Base-by-base conservation (phyloP, 2,888 invertebrate species). In the Mystacides longicornis region DNA sequence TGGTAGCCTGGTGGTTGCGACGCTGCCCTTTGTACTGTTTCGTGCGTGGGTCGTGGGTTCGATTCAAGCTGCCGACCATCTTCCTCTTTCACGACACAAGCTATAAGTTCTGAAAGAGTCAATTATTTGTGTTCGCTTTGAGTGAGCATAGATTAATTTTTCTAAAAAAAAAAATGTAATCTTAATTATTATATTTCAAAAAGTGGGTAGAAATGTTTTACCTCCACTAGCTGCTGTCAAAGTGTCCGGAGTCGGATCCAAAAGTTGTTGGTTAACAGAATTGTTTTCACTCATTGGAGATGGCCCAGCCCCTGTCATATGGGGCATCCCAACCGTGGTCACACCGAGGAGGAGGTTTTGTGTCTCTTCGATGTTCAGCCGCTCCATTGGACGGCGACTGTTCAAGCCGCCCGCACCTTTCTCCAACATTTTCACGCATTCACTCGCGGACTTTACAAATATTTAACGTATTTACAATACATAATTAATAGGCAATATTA, bases 171-270 rank as follows among this genome's bases (percentile, higher is more conserved):
- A 27, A 7, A 5, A 27, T 27, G 27, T 7, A 27, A 27, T 27
- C 27, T n/a, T n/a, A n/a, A n/a, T n/a, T n/a, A n/a, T n/a, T n/a
- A n/a, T n/a, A n/a, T n/a, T n/a, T n/a, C n/a, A n/a, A n/a, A n/a
- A n/a, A n/a, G n/a, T n/a, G n/a, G n/a, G n/a, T n/a, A n/a, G n/a
- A n/a, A n/a, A 21, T 33, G 21, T 21, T 57, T 60, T 42, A 62
- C 61, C 61, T 48, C 58, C 60, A 45, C 60, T 62, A 23, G 52
- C 21, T 16, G 60, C 60, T n/a, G 61, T 60, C 20, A 60, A 54
- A n/a, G 61, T 60, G 42, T 62, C 61, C 9, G 60, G 61, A 7
- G 61, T 56, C 46, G 60, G 56, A 31, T 62, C 61, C 23, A 58
- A 49, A 27, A 56, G 56, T 52, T 60, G 56, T 52, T 60, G 58